phyloP scores from a whole-genome alignment of 64 coral and sea anemone genomes.

The Montipora sp. region DNA sequence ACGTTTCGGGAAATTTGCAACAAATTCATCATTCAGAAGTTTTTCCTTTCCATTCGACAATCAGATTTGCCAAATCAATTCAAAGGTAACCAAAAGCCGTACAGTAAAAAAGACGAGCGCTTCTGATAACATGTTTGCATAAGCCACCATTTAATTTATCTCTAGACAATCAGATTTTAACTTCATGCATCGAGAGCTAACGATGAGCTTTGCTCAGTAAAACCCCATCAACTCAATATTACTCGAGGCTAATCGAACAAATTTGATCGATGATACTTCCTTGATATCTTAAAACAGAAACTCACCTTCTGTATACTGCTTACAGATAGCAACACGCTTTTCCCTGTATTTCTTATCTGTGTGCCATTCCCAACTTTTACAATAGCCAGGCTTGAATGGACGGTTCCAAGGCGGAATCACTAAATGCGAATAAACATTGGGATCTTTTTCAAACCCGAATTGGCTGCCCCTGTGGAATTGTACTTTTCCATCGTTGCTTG shows the following conservation, averaged over 20 bases:
- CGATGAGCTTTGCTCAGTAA: too few relatives aligned
- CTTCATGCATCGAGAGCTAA: too few relatives aligned
- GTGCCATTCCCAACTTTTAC: slow-evolving; percentile 98
- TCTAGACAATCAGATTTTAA: too few relatives aligned
- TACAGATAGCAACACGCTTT: slow-evolving; percentile 89
- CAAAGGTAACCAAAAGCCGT: too few relatives aligned
- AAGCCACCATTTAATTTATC: too few relatives aligned
- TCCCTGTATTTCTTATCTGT: slow-evolving; percentile 96
- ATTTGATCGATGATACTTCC: not conserved
- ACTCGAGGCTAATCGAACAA: not conserved
- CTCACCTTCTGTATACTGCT: slow-evolving; percentile 84
- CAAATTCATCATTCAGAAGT: too few relatives aligned
- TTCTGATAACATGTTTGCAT: too few relatives aligned
- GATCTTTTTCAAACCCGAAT: slow-evolving; percentile 78
- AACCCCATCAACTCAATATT: too few relatives aligned
- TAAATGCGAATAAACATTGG: slow-evolving; percentile 88
- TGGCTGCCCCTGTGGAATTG: slow-evolving; percentile 33
- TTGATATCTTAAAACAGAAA: not conserved
- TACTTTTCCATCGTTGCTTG: not conserved
- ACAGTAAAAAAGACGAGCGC: too few relatives aligned
- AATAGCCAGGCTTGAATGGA: slow-evolving; percentile 97
- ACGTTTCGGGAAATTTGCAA: too few relatives aligned
- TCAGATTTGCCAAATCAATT: too few relatives aligned
- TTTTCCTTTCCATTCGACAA: too few relatives aligned
- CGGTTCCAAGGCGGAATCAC: slow-evolving; percentile 95